These are phyloP conservation scores for Phrynocephalus forsythii DNA, from an alignment of 2,797 vertebrate species.

Conservation along the genomic window DNA sequence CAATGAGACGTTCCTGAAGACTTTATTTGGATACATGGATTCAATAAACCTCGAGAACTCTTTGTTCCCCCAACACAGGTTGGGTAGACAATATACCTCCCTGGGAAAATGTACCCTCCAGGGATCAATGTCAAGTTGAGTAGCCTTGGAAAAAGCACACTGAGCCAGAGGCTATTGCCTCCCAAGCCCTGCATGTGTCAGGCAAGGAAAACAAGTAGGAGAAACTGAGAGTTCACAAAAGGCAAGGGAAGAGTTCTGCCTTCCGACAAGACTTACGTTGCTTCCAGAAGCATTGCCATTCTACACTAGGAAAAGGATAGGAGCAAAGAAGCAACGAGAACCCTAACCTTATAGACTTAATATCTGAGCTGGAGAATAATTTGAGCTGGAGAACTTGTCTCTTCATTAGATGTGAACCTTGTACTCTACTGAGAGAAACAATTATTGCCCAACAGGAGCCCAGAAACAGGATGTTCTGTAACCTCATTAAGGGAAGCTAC, in stretches of 20 bases:
- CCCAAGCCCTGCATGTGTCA: neutral
- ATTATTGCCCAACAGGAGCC: neutral
- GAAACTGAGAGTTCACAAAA: too few relatives aligned
- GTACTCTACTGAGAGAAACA: neutral
- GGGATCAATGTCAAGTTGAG: neutral
- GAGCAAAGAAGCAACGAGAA: neutral
- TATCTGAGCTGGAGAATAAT: neutral
- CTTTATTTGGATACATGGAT: neutral
- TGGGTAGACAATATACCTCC: neutral
- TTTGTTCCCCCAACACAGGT: too few relatives aligned
- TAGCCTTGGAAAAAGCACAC: neutral
- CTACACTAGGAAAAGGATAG: neutral
- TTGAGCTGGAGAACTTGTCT: neutral
- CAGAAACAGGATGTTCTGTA: neutral
- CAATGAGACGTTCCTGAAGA: neutral
- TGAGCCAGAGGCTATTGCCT: neutral
- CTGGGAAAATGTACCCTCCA: neutral
- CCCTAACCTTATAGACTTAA: neutral
- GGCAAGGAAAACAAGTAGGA: neutral
- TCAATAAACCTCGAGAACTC: neutral
- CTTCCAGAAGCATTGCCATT: neutral
- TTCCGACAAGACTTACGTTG: neutral
- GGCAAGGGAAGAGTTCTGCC: too few relatives aligned
- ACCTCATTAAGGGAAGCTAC: neutral
- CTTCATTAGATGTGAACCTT: neutral